Percentiles rank a stretch among this genome's conserved stretches.
Conservation (phyloP, 37 sponge, comb jelly and placozoan species). For the Diacarnus erythraeanus region DNA sequence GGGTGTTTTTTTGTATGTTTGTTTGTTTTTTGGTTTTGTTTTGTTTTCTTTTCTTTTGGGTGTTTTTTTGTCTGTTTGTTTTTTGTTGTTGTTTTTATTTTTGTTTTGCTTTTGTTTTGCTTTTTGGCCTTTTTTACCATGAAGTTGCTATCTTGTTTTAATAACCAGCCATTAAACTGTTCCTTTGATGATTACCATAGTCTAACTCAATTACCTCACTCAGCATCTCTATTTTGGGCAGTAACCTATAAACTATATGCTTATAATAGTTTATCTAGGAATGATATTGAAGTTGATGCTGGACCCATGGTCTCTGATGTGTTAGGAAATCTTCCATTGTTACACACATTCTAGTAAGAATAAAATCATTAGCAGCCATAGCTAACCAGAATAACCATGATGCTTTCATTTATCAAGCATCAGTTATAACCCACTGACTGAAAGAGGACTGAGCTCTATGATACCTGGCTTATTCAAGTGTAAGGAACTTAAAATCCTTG, state of each 20-base stretch:
- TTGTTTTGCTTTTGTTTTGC: too few species aligned
- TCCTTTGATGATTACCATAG: too few species aligned
- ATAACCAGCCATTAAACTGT: too few species aligned
- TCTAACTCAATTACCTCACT: too few species aligned
- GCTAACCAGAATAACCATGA: not conserved
- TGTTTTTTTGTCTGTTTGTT: too few species aligned
- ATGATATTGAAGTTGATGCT: constrained; percentile 18
- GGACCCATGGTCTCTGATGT: constrained; percentile 1
- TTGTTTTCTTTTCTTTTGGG: too few species aligned
- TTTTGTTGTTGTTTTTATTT: too few species aligned
- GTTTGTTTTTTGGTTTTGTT: too few species aligned
- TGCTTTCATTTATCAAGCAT: not conserved
- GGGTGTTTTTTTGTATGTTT: too few species aligned
- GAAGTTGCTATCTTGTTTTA: too few species aligned
- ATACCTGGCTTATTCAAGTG: constrained; percentile 32
- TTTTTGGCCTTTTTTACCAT: too few species aligned
- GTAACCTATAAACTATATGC: not conserved
- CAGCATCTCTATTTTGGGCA: too few species aligned
- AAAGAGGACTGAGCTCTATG: constrained; percentile 16
- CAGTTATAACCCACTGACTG: constrained; percentile 41
- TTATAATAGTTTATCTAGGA: constrained; percentile 16
- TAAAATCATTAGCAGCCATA: not conserved
- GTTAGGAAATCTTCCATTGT: constrained; percentile 4
- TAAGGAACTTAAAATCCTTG: constrained; percentile 17
- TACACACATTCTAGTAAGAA: constrained; percentile 43